phyloP scores from a whole-genome alignment of 1,140 invertebrate species.

The Drosophila novamexicana region DNA sequence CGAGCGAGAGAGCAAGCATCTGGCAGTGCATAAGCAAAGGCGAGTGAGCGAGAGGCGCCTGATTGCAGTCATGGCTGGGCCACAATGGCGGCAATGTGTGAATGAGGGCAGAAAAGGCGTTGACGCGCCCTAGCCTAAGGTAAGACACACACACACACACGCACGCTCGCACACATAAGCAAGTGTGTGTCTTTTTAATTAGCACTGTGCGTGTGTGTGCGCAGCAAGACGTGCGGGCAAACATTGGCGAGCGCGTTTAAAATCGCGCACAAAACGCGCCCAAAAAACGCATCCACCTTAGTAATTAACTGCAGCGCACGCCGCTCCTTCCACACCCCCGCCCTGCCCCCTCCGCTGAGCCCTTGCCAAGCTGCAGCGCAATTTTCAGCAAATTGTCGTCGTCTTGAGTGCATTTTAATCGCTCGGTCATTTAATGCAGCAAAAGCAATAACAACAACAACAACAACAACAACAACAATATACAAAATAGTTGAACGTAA shows the following conservation, averaged over 20 bases:
- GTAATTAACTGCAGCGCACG: slow-evolving; percentile 32
- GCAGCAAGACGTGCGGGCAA: neutral
- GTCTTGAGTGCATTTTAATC: slow-evolving; percentile 77
- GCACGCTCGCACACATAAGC: neutral
- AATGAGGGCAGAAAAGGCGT: slow-evolving; percentile 61
- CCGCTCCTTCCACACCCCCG: neutral
- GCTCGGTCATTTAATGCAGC: slow-evolving; percentile 30
- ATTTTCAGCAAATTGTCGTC: slow-evolving; percentile 62
- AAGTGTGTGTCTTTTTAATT: slow-evolving; percentile 57
- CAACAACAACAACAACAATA: slow-evolving; percentile 33
- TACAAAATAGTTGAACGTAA: slow-evolving; percentile 32
- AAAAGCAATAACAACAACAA: slow-evolving; percentile 26
- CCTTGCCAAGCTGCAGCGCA: neutral
- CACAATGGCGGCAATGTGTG: slow-evolving; percentile 70
- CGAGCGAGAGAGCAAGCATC: slow-evolving; percentile 1
- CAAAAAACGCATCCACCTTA: slow-evolving; percentile 22
- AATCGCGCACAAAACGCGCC: slow-evolving; percentile 49
- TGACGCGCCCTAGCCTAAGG: slow-evolving; percentile 29
- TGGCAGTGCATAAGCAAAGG: slow-evolving; percentile 33
- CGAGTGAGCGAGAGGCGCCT: slow-evolving; percentile 41
- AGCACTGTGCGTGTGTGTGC: slow-evolving; percentile 38
- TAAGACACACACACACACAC: slow-evolving; percentile 9
- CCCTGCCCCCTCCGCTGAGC: neutral
- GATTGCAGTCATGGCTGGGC: slow-evolving; percentile 55
- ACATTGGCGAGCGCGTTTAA: neutral